Evolutionary conservation across 1,140 invertebrate species (phyloP), one percentile per base, ranked within the genome.

Genomic region (Drosophila eugracilis): DNA sequence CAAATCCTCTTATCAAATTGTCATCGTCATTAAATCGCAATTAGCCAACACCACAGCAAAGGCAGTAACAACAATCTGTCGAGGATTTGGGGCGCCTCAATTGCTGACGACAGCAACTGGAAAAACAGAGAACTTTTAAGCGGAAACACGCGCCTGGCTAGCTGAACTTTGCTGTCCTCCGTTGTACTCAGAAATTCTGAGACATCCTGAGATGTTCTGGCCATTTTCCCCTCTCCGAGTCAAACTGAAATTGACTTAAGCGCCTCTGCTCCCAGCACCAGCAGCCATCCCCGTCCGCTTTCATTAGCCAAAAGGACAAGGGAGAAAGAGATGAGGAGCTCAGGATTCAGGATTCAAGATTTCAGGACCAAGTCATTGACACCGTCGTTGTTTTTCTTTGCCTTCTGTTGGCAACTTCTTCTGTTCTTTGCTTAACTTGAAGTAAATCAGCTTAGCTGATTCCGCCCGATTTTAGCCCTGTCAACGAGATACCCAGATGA

Each of bases 21-120:
- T 83, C 73, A 73, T 69, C 21, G 74, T 69, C 78, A 81, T 81
- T 81, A 83, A 83, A 83, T 81, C 74, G 57, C 78, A 81, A 81
- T 81, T 81, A 81, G 78, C 75, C 60, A 30, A 21, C 47, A 37
- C 50, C 36, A 57, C 32, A 45, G 55, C 21, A 30, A 45, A 15
- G 52, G 44, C 44, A 67, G 52, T 50, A 75, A 60, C 69, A 66
- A 39, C 72, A 60, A 76, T 62, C 59, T 75, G 71, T 66, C 63
- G 62, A 69, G 62, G 62, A 67, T 69, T 69, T 67, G 9, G 37
- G 65, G 45, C 65, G 65, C 62, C 62, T 69, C 62, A 17, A 67
- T 69, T 67, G 65, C 65, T 69, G 65, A 67, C 65, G 65, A 69
- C 65, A 69, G 47, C 65, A 67, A 48, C 45, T 57, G 73, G 22